Evolutionary conservation across 2,797 vertebrate species (phyloP).

Genomic region (Lagorchestes hirsutus): DNA sequence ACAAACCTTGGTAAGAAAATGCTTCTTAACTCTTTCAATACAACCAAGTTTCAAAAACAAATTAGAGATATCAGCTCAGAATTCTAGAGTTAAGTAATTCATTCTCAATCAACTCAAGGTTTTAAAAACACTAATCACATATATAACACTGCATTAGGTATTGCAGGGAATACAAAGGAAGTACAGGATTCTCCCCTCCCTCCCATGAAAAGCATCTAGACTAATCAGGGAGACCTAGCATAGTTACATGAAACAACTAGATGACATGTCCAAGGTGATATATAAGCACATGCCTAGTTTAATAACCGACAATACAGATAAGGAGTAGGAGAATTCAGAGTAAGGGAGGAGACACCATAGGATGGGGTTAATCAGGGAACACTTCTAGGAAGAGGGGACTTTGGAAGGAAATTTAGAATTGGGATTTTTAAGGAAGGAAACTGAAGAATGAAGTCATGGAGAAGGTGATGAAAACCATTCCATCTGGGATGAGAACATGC

Average conservation of each 20-base stretch:
- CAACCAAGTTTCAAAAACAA: constrained; percentile 13
- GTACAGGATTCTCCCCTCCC: not conserved
- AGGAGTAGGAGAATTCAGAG: not conserved
- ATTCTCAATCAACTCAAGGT: not conserved
- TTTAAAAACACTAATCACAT: not conserved
- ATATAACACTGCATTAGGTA: not conserved
- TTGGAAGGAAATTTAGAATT: not conserved
- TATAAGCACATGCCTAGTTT: not conserved
- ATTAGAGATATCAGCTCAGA: not conserved
- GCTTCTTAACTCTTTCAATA: not conserved
- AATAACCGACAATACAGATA: not conserved
- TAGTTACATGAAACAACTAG: not conserved
- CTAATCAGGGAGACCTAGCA: not conserved
- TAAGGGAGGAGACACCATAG: not conserved
- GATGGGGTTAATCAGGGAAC: not conserved
- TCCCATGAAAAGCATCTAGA: not conserved
- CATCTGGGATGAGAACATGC: not conserved
- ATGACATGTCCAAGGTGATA: not conserved
- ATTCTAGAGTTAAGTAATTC: not conserved
- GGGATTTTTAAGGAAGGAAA: not conserved
- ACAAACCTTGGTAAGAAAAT: constrained; percentile 54
- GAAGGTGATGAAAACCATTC: not conserved
- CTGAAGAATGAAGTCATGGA: not conserved
- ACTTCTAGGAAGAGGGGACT: not conserved
- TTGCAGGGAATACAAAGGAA: not conserved